phyloP scores from a whole-genome alignment of 92 coral and sea anemone genomes.

The Zoanthus sansibaricus region DNA sequence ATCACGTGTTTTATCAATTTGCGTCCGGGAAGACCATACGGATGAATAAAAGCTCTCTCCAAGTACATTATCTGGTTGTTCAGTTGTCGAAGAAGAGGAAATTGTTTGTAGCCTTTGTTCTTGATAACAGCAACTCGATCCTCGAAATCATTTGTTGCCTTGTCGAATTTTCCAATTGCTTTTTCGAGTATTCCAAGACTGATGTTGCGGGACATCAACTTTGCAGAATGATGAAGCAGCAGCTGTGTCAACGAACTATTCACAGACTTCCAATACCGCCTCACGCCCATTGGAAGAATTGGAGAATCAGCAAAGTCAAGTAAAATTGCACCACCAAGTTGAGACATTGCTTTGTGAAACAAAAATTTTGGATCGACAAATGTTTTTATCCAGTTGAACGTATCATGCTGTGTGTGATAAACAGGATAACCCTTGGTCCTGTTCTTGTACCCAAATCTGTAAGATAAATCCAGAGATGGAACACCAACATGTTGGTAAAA shows the following conservation, averaged over 20 bases:
- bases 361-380: conserved; percentile 85
- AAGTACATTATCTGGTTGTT: conserved; percentile 90
- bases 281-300: conserved; percentile 67
- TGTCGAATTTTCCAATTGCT: conserved; percentile 42
- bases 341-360: conserved; percentile 73
- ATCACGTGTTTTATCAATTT: conserved; percentile 76
- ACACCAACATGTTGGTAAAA: conserved; percentile 88
- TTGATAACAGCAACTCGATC: conserved; percentile 29
- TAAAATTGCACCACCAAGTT: conserved; percentile 70
- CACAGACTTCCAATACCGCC: conserved; percentile 63
- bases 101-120: conserved; percentile 53
- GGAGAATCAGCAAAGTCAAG: conserved; percentile 78
- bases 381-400: conserved; percentile 78
- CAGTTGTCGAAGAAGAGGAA: conserved; percentile 75
- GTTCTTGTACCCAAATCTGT: conserved; percentile 68
- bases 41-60: conserved; percentile 87
- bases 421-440: conserved; percentile 75
- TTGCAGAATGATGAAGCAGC: conserved; percentile 20
- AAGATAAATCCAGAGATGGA: conserved; percentile 78
- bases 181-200: conserved; percentile 40
- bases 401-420: conserved; percentile 96
- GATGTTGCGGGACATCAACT: conserved; percentile 23
- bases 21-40: conserved; percentile 87
- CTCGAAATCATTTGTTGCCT: conserved; percentile 46
- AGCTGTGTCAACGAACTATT: conserved; percentile 62